Percentiles rank a stretch among this genome's conserved stretches.
Evolutionary conservation across 2,113 vertebrate genomes (phyloP).

Genomic region (Cricetomys ansorgei): DNA sequence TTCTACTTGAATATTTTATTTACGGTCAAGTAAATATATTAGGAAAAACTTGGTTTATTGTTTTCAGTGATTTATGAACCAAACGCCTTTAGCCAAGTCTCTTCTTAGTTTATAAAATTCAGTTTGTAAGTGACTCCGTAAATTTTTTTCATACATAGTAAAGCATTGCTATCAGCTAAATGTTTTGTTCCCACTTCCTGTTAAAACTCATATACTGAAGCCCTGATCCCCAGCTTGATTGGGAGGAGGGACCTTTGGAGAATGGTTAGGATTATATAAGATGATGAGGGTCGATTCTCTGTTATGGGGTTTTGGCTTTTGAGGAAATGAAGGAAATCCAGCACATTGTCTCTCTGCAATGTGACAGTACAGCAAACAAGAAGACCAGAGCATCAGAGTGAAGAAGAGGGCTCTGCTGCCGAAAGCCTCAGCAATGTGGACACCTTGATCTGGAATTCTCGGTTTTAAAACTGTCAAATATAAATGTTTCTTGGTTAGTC

Average conservation of each 20-base stretch:
- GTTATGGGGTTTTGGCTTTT: background rate
- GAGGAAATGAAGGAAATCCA: background rate
- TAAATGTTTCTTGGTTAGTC: background rate
- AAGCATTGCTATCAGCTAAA: background rate
- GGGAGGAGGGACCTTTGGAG: background rate
- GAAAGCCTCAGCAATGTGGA: background rate
- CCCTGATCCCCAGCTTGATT: background rate
- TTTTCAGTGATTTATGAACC: background rate
- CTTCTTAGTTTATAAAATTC: background rate
- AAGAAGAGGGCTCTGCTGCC: background rate
- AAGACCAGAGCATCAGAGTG: background rate
- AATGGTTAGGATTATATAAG: background rate
- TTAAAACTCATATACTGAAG: background rate
- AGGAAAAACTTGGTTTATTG: background rate
- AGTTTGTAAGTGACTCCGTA: background rate
- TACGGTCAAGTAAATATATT: background rate
- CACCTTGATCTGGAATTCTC: background rate
- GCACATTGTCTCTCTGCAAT: background rate
- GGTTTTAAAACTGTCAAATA: background rate
- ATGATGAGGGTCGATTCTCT: background rate
- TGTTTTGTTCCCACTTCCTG: background rate
- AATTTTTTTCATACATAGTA: background rate
- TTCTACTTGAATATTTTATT: background rate
- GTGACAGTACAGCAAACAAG: background rate
- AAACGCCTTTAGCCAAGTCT: background rate